phyloP scores from a whole-genome alignment of 2,888 invertebrate species.

The Cephus runcator region DNA sequence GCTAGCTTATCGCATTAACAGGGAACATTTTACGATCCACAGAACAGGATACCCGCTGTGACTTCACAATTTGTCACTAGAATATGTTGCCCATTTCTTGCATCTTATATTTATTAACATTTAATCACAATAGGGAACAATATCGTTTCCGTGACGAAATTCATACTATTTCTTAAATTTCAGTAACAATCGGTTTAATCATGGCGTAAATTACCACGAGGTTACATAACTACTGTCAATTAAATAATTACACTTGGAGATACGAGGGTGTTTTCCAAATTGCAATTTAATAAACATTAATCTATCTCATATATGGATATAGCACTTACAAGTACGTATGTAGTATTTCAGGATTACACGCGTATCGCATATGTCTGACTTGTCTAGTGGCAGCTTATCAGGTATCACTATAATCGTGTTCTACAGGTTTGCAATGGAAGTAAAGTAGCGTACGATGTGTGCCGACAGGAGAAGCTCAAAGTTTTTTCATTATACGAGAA shows the following conservation, averaged over 20 bases:
- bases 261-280: background rate
- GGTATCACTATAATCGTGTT: background rate
- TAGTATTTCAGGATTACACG: background rate
- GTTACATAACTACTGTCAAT: background rate
- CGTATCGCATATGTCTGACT: background rate
- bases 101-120: background rate
- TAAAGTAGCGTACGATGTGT: background rate
- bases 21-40: background rate
- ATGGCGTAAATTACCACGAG: background rate
- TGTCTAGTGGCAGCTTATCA: background rate
- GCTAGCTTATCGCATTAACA: background rate
- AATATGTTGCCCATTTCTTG: background rate
- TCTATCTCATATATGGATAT: background rate
- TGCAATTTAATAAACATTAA: background rate
- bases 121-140: background rate
- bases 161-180: background rate
- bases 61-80: background rate
- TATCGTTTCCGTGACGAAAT: background rate
- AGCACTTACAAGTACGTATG: background rate
- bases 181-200: background rate
- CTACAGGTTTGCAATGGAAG: background rate
- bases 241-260: background rate
- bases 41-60: background rate
- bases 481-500: background rate
- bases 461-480: background rate